phyloP scores from a whole-genome alignment of 2,797 vertebrate genomes.

The Cygnus olor region DNA sequence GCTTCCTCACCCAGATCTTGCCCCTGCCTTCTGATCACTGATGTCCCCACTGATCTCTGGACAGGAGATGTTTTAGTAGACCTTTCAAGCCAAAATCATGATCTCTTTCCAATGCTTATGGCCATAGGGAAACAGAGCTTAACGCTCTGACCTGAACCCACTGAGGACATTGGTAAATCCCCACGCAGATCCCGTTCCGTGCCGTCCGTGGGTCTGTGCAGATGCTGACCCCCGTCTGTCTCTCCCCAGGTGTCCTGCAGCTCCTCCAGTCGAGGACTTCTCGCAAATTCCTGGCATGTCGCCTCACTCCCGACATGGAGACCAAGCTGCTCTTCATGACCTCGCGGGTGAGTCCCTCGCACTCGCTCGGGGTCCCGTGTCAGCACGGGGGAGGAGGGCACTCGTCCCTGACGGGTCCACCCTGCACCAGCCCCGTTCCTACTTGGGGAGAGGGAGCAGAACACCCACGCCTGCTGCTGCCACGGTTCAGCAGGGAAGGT shows the following conservation, averaged over 20 bases:
- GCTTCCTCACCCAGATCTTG: neutral
- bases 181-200: rapidly evolving
- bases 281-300: constrained; percentile 94
- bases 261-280: constrained; percentile 94
- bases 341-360: constrained; percentile 82
- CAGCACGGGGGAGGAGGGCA: rapidly evolving
- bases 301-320: constrained; percentile 97
- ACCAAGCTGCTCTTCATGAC: constrained; percentile 98
- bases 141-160: rapidly evolving
- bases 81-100: neutral
- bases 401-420: rapidly evolving
- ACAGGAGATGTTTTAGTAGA: neutral
- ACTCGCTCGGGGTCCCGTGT: rapidly evolving
- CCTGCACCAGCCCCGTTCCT: neutral
- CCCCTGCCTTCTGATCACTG: neutral
- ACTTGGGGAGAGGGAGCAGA: neutral
- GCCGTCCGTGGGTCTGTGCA: rapidly evolving
- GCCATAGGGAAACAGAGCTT: rapidly evolving
- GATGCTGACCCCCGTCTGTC: rapidly evolving
- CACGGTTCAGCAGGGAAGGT: too few species aligned
- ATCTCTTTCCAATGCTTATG: neutral
- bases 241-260: constrained; percentile 88
- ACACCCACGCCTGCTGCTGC: neutral
- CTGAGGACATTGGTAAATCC: neutral
- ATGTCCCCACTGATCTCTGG: neutral